These are phyloP conservation scores for Rhagoletis zephyria DNA, from an alignment of 1,140 invertebrate species.

Conservation along the genomic window DNA sequence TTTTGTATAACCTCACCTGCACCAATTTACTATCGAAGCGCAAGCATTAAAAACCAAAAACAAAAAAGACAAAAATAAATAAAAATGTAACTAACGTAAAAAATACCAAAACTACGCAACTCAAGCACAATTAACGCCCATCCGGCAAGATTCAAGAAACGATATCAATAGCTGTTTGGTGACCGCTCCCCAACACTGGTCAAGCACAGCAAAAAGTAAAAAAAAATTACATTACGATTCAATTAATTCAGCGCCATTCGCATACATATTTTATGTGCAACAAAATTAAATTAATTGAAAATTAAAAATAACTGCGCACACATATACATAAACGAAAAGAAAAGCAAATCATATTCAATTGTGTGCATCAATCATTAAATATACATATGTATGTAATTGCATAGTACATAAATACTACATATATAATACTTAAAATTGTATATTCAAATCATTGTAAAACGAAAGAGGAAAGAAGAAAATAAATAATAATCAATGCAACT, in stretches of 20 bases:
- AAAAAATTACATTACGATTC: background rate
- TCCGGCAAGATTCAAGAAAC: background rate
- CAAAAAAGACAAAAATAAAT: slow-evolving; percentile 34
- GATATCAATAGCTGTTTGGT: background rate
- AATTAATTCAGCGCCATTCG: slow-evolving; percentile 25
- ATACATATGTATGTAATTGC: background rate
- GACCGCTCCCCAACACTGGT: background rate
- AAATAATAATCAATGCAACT: background rate
- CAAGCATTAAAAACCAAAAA: slow-evolving; percentile 45
- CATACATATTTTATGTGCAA: slow-evolving; percentile 9
- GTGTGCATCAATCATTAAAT: background rate
- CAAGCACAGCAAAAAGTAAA: background rate
- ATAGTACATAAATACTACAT: background rate
- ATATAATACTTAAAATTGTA: slow-evolving; percentile 6
- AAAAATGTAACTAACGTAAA: background rate
- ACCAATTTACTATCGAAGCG: slow-evolving; percentile 43
- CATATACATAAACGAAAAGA: background rate
- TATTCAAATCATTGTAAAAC: slow-evolving; percentile 38
- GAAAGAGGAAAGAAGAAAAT: background rate
- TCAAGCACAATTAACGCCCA: slow-evolving; percentile 27
- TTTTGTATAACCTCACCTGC: slow-evolving; percentile 51
- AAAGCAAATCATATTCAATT: background rate
- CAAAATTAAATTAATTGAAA: background rate
- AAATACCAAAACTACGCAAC: slow-evolving; percentile 3
- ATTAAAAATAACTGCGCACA: background rate